Conservation (phyloP, 2,113 vertebrate genomes). For the Ranitomeya imitator region DNA sequence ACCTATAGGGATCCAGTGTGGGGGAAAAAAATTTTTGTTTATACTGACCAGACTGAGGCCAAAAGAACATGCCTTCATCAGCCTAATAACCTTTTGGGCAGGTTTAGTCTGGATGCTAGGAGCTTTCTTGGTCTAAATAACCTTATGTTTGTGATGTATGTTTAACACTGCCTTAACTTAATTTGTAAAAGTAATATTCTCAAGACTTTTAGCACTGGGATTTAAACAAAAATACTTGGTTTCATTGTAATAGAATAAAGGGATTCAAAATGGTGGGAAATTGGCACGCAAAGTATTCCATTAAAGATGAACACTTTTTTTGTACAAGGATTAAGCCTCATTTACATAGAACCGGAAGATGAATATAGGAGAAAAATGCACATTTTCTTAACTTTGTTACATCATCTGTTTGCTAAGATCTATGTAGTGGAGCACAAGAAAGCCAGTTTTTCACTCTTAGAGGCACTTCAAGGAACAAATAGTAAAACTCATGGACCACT, state of each 20-base stretch:
- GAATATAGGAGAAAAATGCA: background rate
- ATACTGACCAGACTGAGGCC: too few species aligned
- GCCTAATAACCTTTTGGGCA: too few species aligned
- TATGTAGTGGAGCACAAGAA: slow-evolving; percentile 25
- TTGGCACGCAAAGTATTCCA: background rate
- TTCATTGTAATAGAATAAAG: too few species aligned
- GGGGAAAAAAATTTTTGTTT: too few species aligned
- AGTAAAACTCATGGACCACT: slow-evolving; percentile 23
- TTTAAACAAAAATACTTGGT: too few species aligned
- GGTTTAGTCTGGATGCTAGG: too few species aligned
- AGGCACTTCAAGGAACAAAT: slow-evolving; percentile 53
- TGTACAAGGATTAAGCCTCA: background rate
- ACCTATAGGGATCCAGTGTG: too few species aligned
- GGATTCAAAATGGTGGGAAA: background rate
- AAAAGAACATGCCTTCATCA: too few species aligned
- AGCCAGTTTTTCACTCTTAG: slow-evolving; percentile 46
- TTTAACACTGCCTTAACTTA: too few species aligned
- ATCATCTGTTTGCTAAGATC: background rate
- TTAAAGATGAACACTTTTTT: background rate
- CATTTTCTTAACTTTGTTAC: background rate
- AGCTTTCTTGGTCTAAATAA: too few species aligned
- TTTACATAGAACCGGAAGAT: background rate
- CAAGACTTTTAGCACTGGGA: background rate
- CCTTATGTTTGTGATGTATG: too few species aligned
- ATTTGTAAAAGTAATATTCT: background rate